Conservation (phyloP, 2,888 invertebrate species). For the Plagiodera versicolora region DNA sequence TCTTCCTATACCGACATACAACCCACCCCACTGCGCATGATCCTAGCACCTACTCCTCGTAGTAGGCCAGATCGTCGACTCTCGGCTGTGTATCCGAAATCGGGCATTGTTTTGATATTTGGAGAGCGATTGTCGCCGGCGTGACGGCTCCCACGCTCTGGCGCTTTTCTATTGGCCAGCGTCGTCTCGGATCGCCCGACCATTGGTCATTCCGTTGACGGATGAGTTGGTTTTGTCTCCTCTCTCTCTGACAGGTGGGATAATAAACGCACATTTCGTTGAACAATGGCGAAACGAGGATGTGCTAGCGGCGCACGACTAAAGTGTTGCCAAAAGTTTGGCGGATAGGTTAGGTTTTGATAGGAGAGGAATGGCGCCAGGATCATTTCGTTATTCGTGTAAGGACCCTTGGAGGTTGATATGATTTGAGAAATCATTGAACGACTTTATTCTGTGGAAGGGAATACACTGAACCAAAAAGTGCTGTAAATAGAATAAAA, state of each 20-base stretch:
- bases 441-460: too few species aligned
- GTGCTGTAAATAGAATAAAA: too few species aligned
- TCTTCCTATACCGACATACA: too few species aligned
- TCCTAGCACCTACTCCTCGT: too few species aligned
- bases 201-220: conserved; percentile 50
- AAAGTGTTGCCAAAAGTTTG: conserved; percentile 21
- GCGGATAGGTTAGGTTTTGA: neutral
- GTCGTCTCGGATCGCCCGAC: conserved; percentile 36
- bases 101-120: conserved; percentile 36
- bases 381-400: too few species aligned
- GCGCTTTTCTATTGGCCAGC: conserved; percentile 51
- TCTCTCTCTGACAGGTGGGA: conserved; percentile 50
- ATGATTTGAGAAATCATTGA: too few species aligned
- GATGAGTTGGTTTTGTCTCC: conserved; percentile 50
- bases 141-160: conserved; percentile 54
- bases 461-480: too few species aligned
- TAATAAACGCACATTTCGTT: conserved; percentile 41
- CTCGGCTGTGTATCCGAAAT: conserved; percentile 28
- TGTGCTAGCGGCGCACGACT: conserved; percentile 25
- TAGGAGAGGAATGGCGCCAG: too few species aligned
- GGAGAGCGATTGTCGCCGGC: conserved; percentile 37
- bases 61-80: too few species aligned
- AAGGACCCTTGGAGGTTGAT: too few species aligned
- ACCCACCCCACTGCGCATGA: too few species aligned
- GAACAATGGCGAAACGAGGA: conserved; percentile 50